Conservation (phyloP, 2,113 vertebrate genomes). For the Meles meles region DNA sequence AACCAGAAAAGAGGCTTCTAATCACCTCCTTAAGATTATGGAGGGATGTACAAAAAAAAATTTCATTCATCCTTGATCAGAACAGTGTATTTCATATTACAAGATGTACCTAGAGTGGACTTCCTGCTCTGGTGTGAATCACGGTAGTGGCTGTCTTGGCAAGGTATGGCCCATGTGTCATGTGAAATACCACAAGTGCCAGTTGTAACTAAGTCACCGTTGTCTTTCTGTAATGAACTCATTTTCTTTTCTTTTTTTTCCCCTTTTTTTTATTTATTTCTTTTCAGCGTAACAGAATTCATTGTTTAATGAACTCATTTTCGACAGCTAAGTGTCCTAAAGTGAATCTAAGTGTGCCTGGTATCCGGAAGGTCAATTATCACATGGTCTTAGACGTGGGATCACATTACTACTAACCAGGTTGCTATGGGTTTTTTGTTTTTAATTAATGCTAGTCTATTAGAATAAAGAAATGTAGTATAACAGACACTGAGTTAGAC, state of each 20-base stretch:
- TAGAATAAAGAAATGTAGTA: slow-evolving; percentile 61
- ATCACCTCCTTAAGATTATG: neutral
- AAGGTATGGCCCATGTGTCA: slow-evolving; percentile 8
- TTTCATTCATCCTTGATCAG: slow-evolving; percentile 19
- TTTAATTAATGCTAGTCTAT: slow-evolving; percentile 53
- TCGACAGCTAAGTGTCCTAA: slow-evolving; percentile 59
- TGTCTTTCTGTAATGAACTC: slow-evolving; percentile 63
- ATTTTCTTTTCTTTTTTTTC: neutral
- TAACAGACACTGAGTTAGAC: neutral
- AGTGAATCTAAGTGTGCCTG: slow-evolving; percentile 59
- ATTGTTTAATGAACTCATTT: slow-evolving; percentile 45
- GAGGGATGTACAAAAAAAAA: neutral
- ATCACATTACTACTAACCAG: slow-evolving; percentile 10
- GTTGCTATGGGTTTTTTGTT: slow-evolving; percentile 5
- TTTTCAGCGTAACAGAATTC: no score
- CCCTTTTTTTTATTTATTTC: no score
- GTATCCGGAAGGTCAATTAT: slow-evolving; percentile 56
- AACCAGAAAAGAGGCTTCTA: slow-evolving; percentile 42
- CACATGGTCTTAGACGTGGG: neutral
- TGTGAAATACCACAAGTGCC: slow-evolving; percentile 60
- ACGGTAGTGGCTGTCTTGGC: slow-evolving; percentile 7
- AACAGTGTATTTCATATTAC: slow-evolving; percentile 33
- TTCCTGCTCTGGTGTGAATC: slow-evolving; percentile 62
- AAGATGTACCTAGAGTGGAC: slow-evolving; percentile 31
- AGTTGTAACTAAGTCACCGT: slow-evolving; percentile 48